Conservation (phyloP, 2,888 invertebrate genomes). For the Dione juno region DNA sequence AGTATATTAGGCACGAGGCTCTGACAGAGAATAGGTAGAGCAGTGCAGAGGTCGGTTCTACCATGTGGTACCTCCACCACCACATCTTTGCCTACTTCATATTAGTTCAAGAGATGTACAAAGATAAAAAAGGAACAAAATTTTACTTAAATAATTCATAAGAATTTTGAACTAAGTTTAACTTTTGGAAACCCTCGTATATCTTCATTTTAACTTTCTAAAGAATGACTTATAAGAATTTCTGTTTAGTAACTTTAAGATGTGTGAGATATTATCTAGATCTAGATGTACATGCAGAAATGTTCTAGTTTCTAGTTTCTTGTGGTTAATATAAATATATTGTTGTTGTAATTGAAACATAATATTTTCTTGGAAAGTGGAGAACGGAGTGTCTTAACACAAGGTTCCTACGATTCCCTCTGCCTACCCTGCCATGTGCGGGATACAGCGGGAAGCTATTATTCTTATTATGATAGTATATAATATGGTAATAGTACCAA, state of each 20-base stretch:
- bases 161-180: conserved; percentile 10
- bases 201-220: conserved; percentile 27
- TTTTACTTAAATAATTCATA: conserved; percentile 1
- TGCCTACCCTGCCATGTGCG: no score
- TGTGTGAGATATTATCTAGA: conserved; percentile 8
- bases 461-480: no score
- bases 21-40: no score
- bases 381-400: no score
- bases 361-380: no score
- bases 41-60: no score
- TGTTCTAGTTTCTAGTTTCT: background rate
- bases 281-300: background rate
- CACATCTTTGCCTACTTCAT: background rate
- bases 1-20: no score
- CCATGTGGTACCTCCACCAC: background rate
- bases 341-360: no score
- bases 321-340: no score
- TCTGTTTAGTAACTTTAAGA: background rate
- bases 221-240: conserved; percentile 18
- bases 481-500: no score
- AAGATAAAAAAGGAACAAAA: background rate
- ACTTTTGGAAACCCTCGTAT: conserved; percentile 5
- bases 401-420: no score
- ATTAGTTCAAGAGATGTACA: background rate
- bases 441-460: no score